Percentiles rank a stretch among this genome's conserved stretches.
These are phyloP conservation scores for Perizoma affinitatum DNA, from an alignment of 2,888 invertebrate genomes.

Conservation along the genomic window DNA sequence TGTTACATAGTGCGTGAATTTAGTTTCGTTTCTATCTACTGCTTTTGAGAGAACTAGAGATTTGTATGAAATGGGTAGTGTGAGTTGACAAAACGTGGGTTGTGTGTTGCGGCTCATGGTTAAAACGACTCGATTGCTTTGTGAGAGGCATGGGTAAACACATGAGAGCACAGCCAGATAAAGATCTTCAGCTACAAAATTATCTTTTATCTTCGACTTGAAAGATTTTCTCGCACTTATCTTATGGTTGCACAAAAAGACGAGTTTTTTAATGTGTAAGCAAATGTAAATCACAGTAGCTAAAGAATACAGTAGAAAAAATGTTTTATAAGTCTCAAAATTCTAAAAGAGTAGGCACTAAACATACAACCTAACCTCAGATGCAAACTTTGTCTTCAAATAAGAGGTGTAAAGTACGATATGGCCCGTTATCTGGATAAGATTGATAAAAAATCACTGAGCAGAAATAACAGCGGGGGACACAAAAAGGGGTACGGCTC, in stretches of 20 bases:
- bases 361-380: too few species aligned
- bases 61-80: slow-evolving; percentile 54
- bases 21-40: slow-evolving; percentile 40
- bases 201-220: slow-evolving; percentile 70
- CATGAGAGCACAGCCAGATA: slow-evolving; percentile 59
- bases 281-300: too few species aligned
- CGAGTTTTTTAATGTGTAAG: slow-evolving; percentile 34
- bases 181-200: slow-evolving; percentile 67
- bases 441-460: slow-evolving; percentile 49
- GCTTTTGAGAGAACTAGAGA: slow-evolving; percentile 45
- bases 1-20: slow-evolving; percentile 30
- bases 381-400: not conserved
- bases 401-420: slow-evolving; percentile 3
- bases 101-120: slow-evolving; percentile 61
- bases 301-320: not conserved
- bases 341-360: not conserved
- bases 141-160: slow-evolving; percentile 72
- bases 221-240: slow-evolving; percentile 55
- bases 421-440: slow-evolving; percentile 32
- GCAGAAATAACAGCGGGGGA: slow-evolving; percentile 46
- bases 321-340: not conserved
- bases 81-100: slow-evolving; percentile 69
- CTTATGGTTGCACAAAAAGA: slow-evolving; percentile 43
- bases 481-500: slow-evolving; percentile 56
- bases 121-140: slow-evolving; percentile 69